Evolutionary conservation across 1,140 invertebrate species (phyloP), one percentile per base, ranked within the genome.

Genomic region (Nephotettix cincticeps): DNA sequence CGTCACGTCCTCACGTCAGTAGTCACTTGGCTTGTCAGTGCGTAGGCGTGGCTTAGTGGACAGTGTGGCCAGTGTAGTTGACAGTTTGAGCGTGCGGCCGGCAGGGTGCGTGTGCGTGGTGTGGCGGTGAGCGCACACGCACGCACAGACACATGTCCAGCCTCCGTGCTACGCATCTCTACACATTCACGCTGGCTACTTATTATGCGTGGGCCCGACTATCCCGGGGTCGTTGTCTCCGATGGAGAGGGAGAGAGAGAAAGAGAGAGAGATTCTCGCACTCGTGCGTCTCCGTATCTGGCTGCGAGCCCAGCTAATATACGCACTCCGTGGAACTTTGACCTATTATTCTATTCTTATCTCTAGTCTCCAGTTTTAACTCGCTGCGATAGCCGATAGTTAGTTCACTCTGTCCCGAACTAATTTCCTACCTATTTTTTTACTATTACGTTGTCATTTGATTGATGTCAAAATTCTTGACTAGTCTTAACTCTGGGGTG

Each of bases 151-250:
- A 51, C 47, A 51, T 51, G 47, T 51, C 47, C 47, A 51, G 47
- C 47, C 47, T 51, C 47, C 47, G 47, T 51, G 47, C 47, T 51
- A 51, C 47, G 47, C 47, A 51, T 51, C 47, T 40, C 36, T 51
- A 51, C 21, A 51, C 47, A 51, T 19, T 51, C 47, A 51, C 47
- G 19, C 47, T 51, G 47, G 47, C 47, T 51, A 51, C 47, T 51
- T 51, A 51, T 51, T 51, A 51, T 51, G 47, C 47, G 47, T 51
- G 47, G 47, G 21, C 47, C 47, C 21, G 14, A 19, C 3, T 6
- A 17, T 4, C 14, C 14, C 47, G 47, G 21, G 47, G 47, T 51
- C 47, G 47, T 51, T 51, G 47, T 51, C 47, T 51, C 47, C 47
- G 14, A 21, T n/a, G 6, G 14, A 17, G 47, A 51, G 14, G n/a